Percentiles rank a stretch among this genome's conserved stretches.
Evolutionary conservation across 2,113 vertebrate genomes (phyloP).

Genomic region (cattle (Bos taurus)): DNA sequence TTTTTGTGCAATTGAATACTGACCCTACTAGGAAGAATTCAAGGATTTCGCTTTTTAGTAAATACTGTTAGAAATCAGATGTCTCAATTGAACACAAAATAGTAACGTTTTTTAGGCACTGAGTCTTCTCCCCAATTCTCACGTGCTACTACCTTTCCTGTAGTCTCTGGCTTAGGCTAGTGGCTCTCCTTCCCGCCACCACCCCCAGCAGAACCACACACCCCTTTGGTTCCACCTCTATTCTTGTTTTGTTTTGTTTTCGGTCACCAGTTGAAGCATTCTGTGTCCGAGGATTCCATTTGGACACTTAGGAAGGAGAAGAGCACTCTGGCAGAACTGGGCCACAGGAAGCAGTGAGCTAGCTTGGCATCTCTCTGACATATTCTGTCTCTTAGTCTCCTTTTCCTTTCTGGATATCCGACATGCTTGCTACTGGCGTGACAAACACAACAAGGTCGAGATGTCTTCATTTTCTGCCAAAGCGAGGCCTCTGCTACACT

Average conservation of each 20-base stretch:
- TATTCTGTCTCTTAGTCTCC: slow-evolving; percentile 47
- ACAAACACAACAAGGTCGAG: slow-evolving; percentile 78
- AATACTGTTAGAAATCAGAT: slow-evolving; percentile 64
- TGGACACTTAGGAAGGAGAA: slow-evolving; percentile 48
- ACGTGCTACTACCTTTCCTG: slow-evolving; percentile 32
- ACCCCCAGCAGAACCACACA: not conserved
- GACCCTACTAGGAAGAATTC: slow-evolving; percentile 63
- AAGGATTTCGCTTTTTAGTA: slow-evolving; percentile 66
- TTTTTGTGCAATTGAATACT: slow-evolving; percentile 78
- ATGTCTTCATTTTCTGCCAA: slow-evolving; percentile 83
- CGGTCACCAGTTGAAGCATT: slow-evolving; percentile 45
- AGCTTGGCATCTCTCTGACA: slow-evolving; percentile 27
- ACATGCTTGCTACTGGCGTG: slow-evolving; percentile 76
- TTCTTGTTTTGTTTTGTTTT: slow-evolving; percentile 47
- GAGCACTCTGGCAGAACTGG: slow-evolving; percentile 35
- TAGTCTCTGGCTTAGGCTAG: not conserved
- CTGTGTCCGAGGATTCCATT: slow-evolving; percentile 25
- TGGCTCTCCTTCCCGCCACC: not conserved
- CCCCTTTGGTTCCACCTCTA: not conserved
- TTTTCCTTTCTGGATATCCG: slow-evolving; percentile 78
- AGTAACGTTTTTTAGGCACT: not conserved
- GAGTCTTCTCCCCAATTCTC: slow-evolving; percentile 24
- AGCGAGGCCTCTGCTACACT: slow-evolving; percentile 61
- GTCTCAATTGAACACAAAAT: slow-evolving; percentile 41
- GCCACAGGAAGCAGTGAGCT: not conserved